Evolutionary conservation across 2,113 vertebrate genomes (phyloP).

Genomic region (Nanorana parkeri): DNA sequence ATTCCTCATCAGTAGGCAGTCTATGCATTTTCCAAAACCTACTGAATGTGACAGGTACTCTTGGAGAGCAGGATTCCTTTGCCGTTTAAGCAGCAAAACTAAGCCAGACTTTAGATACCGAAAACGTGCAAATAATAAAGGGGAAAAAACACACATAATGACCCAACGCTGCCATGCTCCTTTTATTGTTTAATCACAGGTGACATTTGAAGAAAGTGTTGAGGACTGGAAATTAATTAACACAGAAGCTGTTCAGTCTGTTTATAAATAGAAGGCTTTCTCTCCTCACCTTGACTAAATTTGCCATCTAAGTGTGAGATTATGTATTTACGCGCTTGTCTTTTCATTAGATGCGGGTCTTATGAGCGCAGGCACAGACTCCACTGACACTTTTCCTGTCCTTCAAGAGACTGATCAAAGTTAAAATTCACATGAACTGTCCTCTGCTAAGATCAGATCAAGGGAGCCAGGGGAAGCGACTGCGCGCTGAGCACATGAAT

Average conservation of each 20-base stretch:
- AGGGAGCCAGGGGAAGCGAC: background rate
- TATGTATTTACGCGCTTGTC: slow-evolving; percentile 12
- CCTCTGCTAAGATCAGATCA: slow-evolving; percentile 31
- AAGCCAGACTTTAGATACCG: too few species aligned
- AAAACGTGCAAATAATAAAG: too few species aligned
- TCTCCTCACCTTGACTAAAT: slow-evolving; percentile 28
- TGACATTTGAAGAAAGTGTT: slow-evolving; percentile 39
- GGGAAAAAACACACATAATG: background rate
- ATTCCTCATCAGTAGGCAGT: too few species aligned
- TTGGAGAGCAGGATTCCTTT: too few species aligned
- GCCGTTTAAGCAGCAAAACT: too few species aligned
- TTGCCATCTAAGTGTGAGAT: slow-evolving; percentile 1
- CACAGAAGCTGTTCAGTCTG: background rate
- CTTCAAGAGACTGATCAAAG: slow-evolving; percentile 24
- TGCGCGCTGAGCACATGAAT: background rate
- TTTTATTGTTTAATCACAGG: slow-evolving; percentile 10
- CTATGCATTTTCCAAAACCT: too few species aligned
- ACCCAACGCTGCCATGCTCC: background rate
- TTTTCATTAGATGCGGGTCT: background rate
- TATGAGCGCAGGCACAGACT: background rate
- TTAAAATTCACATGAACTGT: slow-evolving; percentile 9
- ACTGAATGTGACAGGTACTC: too few species aligned
- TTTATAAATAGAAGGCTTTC: slow-evolving; percentile 21
- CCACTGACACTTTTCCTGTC: background rate
- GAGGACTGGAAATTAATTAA: slow-evolving; percentile 39